Evolutionary conservation across 2,888 invertebrate genomes (phyloP), one percentile per base, ranked within the genome.

Genomic region (Ellobium chinense): DNA sequence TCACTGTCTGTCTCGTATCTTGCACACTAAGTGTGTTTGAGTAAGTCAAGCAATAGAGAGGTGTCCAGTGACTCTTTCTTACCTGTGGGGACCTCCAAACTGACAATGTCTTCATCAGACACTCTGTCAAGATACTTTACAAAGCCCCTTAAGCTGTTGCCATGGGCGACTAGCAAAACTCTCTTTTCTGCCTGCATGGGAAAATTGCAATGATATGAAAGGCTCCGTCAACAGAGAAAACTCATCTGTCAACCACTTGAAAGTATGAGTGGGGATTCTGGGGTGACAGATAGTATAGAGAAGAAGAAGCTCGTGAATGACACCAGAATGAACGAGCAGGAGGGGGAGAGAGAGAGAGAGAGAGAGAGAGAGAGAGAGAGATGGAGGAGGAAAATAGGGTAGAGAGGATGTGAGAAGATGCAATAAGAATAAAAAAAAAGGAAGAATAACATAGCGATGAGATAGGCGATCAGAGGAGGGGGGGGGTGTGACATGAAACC

Each of bases 71-170:
- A n/a, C n/a, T 18, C 46, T 46, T 34, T 18, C 36, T 70, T 83
- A 93, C 93, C 93, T 86, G 93, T 93, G 14, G 93, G 93, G 36
- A 93, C 92, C 85, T 93, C 93, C 24, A 93, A 87, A 78, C 88
- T 91, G 80, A 91, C 88, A 78, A 93, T 93, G 18, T 89, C 92
- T 46, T 65, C 82, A 80, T 93, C 93, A 21, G 89, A 83, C 81
- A 93, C 89, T 31, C 92, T 91, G 83, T 93, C 93, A 66, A 93
- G 86, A 83, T 93, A 93, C 86, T 93, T 93, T 21, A 93, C 91
- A 63, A 93, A 84, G 18, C 92, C 93, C 75, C 93, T 85, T 24
- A 93, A 83, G 84, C 93, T 93, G 89, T 93, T 93, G 34, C 93
- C 93, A 88, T 93, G 93, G 75, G 93, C 93, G 68, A 92, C 88